Evolutionary conservation across 92 coral and sea anemone genomes (phyloP).

Genomic region (Phymanthus crucifer): DNA sequence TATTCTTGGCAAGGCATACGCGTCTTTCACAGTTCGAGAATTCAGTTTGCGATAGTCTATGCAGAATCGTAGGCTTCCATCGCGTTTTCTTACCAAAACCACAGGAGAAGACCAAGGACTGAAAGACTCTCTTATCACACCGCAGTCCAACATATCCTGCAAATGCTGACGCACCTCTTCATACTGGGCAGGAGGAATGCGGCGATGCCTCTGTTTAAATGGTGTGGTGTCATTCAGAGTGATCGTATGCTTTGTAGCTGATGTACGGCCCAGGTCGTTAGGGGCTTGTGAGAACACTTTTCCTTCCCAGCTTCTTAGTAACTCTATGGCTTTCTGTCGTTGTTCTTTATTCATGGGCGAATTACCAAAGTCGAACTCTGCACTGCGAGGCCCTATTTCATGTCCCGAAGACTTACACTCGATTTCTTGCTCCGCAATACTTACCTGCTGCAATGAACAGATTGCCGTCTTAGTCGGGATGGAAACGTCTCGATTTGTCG

Average conservation of each 20-base stretch:
- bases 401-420: background rate
- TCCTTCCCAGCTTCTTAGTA: constrained; percentile 12
- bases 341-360: constrained; percentile 16
- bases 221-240: constrained; percentile 3
- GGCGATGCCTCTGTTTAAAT: constrained; percentile 28
- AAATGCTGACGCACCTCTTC: constrained; percentile 21
- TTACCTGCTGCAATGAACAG: constrained; percentile 24
- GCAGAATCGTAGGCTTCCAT: constrained; percentile 23
- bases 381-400: background rate
- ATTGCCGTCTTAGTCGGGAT: constrained; percentile 14
- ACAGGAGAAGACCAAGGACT: constrained; percentile 23
- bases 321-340: constrained; percentile 3
- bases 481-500: constrained; percentile 2
- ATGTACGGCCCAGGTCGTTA: constrained; percentile 16
- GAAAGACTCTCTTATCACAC: constrained; percentile 20
- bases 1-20: constrained; percentile 19
- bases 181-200: constrained; percentile 26
- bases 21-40: constrained; percentile 21
- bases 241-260: constrained; percentile 9
- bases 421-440: background rate
- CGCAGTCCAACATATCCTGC: constrained; percentile 16
- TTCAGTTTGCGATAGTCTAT: constrained; percentile 20
- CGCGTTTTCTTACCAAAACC: constrained; percentile 23
- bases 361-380: constrained; percentile 14
- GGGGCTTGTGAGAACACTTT: constrained; percentile 20